Conservation (phyloP, 2,113 vertebrate genomes). For the Taurulus bubalis region DNA sequence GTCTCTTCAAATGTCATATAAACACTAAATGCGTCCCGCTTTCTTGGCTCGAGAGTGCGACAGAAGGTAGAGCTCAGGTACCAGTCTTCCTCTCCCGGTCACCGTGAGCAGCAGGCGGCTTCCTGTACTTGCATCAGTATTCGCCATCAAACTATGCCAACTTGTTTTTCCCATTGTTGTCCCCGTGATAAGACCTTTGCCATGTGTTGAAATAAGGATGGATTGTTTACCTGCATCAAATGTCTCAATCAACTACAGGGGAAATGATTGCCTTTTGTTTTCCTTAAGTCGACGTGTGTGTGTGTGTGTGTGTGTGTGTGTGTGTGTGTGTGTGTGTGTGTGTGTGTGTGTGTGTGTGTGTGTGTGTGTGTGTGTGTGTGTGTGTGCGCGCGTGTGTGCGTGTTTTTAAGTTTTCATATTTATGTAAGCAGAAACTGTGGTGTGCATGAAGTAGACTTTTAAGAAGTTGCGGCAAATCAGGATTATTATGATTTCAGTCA, state of each 20-base stretch:
- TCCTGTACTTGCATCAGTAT: slow-evolving; percentile 14
- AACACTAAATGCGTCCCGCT: slow-evolving; percentile 10
- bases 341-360: neutral
- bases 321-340: neutral
- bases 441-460: slow-evolving; percentile 8
- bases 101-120: slow-evolving; percentile 4
- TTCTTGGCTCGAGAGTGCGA: neutral
- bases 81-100: slow-evolving; percentile 23
- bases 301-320: neutral
- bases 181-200: neutral
- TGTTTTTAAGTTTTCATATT: slow-evolving; percentile 16
- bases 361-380: neutral
- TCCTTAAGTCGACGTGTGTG: slow-evolving; percentile 1
- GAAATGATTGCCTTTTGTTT: slow-evolving; percentile 19
- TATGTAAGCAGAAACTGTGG: slow-evolving; percentile 14
- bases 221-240: neutral
- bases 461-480: neutral
- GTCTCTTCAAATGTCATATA: slow-evolving; percentile 1
- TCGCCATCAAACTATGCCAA: slow-evolving; percentile 3
- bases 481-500: slow-evolving; percentile 15
- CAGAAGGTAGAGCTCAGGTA: slow-evolving; percentile 62
- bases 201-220: slow-evolving; percentile 13
- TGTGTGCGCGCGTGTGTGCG: too few relatives aligned
- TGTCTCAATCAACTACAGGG: neutral
- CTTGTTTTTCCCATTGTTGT: slow-evolving; percentile 17